phyloP scores from a whole-genome alignment of 2,888 invertebrate genomes.

The Rotaria magnacalcarata region DNA sequence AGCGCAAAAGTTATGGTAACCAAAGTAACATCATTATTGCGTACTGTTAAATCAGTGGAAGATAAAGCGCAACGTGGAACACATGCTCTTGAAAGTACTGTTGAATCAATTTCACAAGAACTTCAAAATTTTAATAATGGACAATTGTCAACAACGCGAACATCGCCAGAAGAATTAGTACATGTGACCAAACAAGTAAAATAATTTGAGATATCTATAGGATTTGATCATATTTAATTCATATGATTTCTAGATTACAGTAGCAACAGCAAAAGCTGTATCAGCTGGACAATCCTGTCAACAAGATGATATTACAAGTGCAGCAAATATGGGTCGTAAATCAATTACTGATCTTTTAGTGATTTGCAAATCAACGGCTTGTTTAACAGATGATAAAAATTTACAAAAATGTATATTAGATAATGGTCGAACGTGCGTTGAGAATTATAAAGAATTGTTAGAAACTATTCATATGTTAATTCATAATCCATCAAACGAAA shows the following conservation, averaged over 20 bases:
- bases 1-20: conserved; percentile 92
- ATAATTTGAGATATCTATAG: not conserved
- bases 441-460: conserved; percentile 78
- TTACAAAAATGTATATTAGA: conserved; percentile 71
- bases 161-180: conserved; percentile 84
- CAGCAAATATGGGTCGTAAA: conserved; percentile 87
- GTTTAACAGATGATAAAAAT: conserved; percentile 75
- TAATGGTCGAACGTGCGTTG: conserved; percentile 78
- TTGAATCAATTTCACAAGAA: conserved; percentile 85
- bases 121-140: not conserved
- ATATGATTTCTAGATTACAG: conserved; percentile 66
- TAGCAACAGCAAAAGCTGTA: conserved; percentile 86
- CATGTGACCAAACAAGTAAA: conserved; percentile 75
- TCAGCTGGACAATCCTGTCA: conserved; percentile 83
- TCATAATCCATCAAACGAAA: conserved; percentile 60
- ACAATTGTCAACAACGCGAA: not conserved
- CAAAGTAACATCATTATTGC: conserved; percentile 92
- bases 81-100: conserved; percentile 88
- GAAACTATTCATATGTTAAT: conserved; percentile 67
- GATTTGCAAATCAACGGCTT: conserved; percentile 68
- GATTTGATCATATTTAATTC: too few relatives aligned
- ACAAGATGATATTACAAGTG: conserved; percentile 88
- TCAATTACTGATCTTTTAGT: conserved; percentile 87
- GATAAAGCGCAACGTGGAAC: conserved; percentile 95
- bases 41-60: conserved; percentile 97